A percentile compares a stretch with the other conserved stretches of the same genome.
These are phyloP conservation scores for Addax nasomaculatus DNA, from an alignment of 2,113 vertebrate genomes.

Conservation along the genomic window DNA sequence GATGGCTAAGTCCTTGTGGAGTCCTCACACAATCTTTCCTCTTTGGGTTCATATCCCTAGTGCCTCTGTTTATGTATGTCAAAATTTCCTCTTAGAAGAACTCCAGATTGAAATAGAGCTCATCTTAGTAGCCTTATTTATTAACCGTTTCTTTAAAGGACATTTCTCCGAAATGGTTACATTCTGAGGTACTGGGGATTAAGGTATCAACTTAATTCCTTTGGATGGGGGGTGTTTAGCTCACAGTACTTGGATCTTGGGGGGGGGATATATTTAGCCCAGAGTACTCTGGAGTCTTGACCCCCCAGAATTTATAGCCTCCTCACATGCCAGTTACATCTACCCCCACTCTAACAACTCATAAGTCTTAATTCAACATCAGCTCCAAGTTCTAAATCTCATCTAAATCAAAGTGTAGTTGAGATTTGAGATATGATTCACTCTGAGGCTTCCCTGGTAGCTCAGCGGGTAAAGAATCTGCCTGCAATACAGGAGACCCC, in stretches of 20 bases:
- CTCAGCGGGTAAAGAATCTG: background rate
- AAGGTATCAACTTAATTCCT: background rate
- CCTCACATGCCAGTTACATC: background rate
- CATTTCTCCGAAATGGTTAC: background rate
- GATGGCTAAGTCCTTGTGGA: background rate
- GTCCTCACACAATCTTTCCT: background rate
- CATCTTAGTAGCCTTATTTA: background rate
- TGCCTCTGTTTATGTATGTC: background rate
- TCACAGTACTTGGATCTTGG: background rate
- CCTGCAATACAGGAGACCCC: background rate
- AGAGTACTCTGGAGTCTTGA: background rate
- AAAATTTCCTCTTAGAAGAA: background rate
- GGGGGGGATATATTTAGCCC: background rate
- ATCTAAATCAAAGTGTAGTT: background rate
- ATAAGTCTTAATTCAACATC: background rate
- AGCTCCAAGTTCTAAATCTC: background rate
- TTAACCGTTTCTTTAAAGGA: background rate
- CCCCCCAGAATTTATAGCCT: background rate
- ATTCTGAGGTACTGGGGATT: background rate
- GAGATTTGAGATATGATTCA: background rate
- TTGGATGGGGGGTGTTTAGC: background rate
- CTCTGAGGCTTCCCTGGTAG: background rate
- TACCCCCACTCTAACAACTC: background rate
- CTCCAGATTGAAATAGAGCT: background rate
- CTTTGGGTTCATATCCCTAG: rapidly evolving